phyloP scores from a whole-genome alignment of 2,888 invertebrate genomes.

The Eupithecia dodoneata region DNA sequence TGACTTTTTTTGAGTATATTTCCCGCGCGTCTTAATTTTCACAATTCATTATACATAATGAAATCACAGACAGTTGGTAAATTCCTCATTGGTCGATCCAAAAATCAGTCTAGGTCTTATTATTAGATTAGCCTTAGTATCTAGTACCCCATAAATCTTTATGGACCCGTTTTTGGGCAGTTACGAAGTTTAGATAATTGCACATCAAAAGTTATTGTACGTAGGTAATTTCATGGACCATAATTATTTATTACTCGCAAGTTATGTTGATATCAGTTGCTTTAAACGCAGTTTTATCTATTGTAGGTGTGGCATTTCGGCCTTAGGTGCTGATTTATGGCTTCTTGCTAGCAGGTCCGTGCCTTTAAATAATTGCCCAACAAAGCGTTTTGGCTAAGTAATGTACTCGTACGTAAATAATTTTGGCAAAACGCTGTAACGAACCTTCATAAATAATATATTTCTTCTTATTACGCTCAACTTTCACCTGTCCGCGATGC shows the following conservation, averaged over 20 bases:
- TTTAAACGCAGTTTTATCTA: constrained; percentile 3
- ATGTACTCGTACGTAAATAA: neutral
- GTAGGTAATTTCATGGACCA: constrained; percentile 46
- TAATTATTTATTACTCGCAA: neutral
- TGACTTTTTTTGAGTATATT: too few species aligned
- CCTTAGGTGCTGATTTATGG: neutral
- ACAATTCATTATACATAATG: neutral
- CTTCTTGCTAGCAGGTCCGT: neutral
- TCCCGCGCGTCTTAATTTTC: neutral
- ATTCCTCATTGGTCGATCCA: neutral
- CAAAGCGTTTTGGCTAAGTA: neutral
- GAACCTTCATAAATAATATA: too few species aligned
- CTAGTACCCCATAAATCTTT: constrained; percentile 13
- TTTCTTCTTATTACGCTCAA: too few species aligned
- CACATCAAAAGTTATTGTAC: constrained; percentile 31
- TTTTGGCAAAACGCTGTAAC: neutral
- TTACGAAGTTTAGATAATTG: constrained; percentile 21
- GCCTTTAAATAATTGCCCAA: neutral
- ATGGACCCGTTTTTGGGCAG: constrained; percentile 25
- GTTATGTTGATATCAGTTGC: neutral
- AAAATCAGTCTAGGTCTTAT: neutral
- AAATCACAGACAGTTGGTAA: neutral
- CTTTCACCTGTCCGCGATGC: too few species aligned
- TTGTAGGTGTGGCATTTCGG: neutral
- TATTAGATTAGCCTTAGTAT: neutral